These are phyloP conservation scores for Lepidiolamprologus cunningtoni DNA, from an alignment of 2,113 vertebrate species.

Conservation along the genomic window DNA sequence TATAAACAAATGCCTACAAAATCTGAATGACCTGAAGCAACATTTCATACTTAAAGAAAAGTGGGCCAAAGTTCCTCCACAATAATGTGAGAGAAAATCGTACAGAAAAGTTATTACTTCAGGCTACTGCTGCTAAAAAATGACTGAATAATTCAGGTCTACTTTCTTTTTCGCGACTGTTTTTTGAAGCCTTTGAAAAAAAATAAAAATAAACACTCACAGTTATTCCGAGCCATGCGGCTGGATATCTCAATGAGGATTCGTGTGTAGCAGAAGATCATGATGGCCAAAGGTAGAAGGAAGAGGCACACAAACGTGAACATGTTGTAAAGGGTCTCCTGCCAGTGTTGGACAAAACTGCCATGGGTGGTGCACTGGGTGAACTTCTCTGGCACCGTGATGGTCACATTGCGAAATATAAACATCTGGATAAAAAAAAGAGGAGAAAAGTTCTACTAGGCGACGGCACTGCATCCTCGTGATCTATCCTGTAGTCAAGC, in stretches of 20 bases:
- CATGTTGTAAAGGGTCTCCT: slow-evolving; percentile 79
- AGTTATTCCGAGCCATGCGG: slow-evolving; percentile 65
- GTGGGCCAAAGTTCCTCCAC: background rate
- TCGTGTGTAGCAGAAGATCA: slow-evolving; percentile 77
- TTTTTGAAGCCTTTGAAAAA: background rate
- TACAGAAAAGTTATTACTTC: background rate
- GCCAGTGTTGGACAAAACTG: slow-evolving; percentile 71
- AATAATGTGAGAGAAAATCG: background rate
- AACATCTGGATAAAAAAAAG: slow-evolving; percentile 60
- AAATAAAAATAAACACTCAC: slow-evolving; percentile 37
- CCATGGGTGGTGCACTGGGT: slow-evolving; percentile 77
- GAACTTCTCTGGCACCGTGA: slow-evolving; percentile 74
- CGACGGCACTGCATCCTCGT: background rate
- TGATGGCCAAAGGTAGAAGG: slow-evolving; percentile 74
- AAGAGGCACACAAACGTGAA: slow-evolving; percentile 79
- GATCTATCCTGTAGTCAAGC: background rate
- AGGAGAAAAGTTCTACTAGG: background rate
- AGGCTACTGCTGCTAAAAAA: background rate
- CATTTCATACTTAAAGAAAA: background rate
- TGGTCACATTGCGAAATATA: slow-evolving; percentile 76
- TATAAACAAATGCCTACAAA: background rate
- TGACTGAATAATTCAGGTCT: background rate
- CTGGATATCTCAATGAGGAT: slow-evolving; percentile 77
- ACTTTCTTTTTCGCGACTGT: background rate
- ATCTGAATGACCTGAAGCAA: background rate